Base-by-base conservation (phyloP, 2,888 invertebrate species). In the Noctua fimbriata region DNA sequence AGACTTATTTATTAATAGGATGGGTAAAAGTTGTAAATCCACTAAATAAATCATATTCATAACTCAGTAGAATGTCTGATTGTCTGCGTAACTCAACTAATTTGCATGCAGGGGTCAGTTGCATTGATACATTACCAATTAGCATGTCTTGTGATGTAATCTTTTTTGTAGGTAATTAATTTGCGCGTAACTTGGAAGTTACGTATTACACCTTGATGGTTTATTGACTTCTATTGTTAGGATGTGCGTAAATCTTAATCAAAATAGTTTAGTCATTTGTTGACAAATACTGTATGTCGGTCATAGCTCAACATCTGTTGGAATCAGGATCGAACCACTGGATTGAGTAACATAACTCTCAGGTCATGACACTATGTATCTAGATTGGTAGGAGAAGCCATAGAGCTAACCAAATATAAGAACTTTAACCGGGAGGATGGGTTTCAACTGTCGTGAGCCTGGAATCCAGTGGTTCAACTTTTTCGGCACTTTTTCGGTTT, bases 31-130 rank as follows among this genome's bases (percentile, higher is more conserved):
- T 76, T 83, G 60, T 69, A 36, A 76, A 44, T 69, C 44, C 24
- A 14, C 77, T 69, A 36, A 73, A 73, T 74, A 41, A 58, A 58
- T 70, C 32, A 49, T 28, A 32, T 41, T 65, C 16, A 71, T 18
- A 28, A 36, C 28, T 65, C 3, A 36, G 44, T 28, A 41, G 14
- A 60, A 36, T 60, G 18, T 82, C 47, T 66, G 41, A 21, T 65
- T 44, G 67, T 67, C 1, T 44, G 67, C 73, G 65, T 72, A 82
- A 72, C 47, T 78, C 24, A 9, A 18, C 41, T 66, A 52, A 83
- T 81, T 81, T 83, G 78, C 60, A 78, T 80, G 28, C n/a, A 55
- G 69, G 52, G 73, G 65, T 78, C 84, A 78, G 84, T 55, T 55
- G 55, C 36, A 18, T 7, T 49, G 24, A 81, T 60, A 63, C 24